Evolutionary conservation across 2,113 vertebrate species (phyloP).

Genomic region (Seriola rivoliana): DNA sequence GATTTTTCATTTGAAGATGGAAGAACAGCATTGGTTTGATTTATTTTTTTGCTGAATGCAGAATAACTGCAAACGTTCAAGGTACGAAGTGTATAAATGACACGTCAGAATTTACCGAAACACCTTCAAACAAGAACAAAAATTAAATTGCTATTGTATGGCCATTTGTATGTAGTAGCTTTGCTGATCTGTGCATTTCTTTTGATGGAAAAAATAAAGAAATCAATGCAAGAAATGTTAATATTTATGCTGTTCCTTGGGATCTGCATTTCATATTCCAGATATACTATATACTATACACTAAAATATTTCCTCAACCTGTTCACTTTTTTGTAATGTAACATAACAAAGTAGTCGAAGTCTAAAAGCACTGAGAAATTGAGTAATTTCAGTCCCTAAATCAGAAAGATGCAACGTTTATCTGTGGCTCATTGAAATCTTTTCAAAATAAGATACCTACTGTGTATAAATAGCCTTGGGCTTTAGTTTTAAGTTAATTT

Average conservation of each 20-base stretch:
- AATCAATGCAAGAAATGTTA: constrained; percentile 89
- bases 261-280: not conserved
- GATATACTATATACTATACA: not conserved
- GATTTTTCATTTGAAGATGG: constrained; percentile 70
- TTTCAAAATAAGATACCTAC: constrained; percentile 45
- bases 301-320: not conserved
- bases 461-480: constrained; percentile 20
- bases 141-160: constrained; percentile 88
- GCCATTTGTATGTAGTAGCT: constrained; percentile 92
- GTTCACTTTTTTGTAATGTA: not conserved
- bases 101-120: constrained; percentile 71
- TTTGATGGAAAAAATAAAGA: constrained; percentile 88
- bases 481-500: constrained; percentile 20
- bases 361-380: not conserved
- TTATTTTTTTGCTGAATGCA: constrained; percentile 77
- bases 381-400: constrained; percentile 21
- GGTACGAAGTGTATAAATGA: constrained; percentile 72
- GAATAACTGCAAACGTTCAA: constrained; percentile 76
- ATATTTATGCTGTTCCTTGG: not conserved
- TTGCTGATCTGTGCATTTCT: constrained; percentile 89
- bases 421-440: constrained; percentile 8
- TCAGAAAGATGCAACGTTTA: constrained; percentile 23
- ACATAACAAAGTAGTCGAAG: not conserved
- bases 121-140: constrained; percentile 72
- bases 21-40: constrained; percentile 63